These are phyloP conservation scores for Anoplophora glabripennis DNA, from an alignment of 1,140 invertebrate species.

Conservation along the genomic window DNA sequence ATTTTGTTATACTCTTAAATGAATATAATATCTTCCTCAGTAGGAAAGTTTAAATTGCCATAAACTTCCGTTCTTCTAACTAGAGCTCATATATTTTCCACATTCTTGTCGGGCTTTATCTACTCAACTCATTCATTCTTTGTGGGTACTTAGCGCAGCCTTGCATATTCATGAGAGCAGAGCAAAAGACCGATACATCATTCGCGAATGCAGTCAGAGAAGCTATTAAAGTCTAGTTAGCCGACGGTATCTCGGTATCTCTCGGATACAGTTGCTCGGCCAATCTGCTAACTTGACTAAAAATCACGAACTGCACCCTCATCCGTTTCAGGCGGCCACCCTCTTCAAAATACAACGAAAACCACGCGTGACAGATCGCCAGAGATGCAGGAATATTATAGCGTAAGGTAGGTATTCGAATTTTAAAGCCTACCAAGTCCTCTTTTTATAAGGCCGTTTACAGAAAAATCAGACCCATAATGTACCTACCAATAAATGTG, in stretches of 20 bases:
- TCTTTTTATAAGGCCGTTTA: no score
- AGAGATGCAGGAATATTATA: no score
- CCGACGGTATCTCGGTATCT: slow-evolving; percentile 33
- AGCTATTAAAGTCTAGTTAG: slow-evolving; percentile 36
- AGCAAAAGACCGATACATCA: slow-evolving; percentile 29
- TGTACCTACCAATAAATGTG: no score
- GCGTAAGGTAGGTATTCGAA: no score
- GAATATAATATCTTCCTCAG: no score
- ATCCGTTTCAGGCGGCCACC: slow-evolving; percentile 10
- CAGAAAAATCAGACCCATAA: no score
- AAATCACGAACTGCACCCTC: slow-evolving; percentile 34
- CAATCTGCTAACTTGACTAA: slow-evolving; percentile 36
- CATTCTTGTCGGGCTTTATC: slow-evolving; percentile 5
- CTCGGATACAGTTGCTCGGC: slow-evolving; percentile 25
- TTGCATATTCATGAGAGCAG: slow-evolving; percentile 29
- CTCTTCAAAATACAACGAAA: neutral
- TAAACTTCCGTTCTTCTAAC: no score
- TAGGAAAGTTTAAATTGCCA: no score
- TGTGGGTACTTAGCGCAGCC: neutral
- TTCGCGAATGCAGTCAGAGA: slow-evolving; percentile 15
- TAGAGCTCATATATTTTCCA: no score
- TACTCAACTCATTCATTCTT: slow-evolving; percentile 7
- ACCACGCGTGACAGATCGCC: no score
- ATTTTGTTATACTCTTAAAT: no score
- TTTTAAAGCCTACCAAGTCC: no score